These are phyloP conservation scores for Ctenopoma kingsleyae DNA, from an alignment of 2,797 vertebrate genomes.

Conservation along the genomic window DNA sequence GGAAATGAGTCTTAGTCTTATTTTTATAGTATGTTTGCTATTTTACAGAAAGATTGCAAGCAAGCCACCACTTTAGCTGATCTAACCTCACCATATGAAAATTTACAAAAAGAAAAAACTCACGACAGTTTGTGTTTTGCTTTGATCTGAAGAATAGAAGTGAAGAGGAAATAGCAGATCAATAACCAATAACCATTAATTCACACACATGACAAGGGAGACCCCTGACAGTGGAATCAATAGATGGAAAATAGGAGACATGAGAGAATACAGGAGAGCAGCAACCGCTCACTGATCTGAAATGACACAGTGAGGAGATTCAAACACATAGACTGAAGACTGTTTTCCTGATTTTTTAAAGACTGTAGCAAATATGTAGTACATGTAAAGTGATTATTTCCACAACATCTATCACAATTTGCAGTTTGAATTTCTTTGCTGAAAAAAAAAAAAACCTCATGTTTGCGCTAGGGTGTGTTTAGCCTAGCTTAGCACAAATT, in stretches of 20 bases:
- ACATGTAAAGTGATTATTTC: not conserved
- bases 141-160: conserved; percentile 6
- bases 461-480: not conserved
- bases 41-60: not conserved
- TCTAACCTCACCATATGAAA: not conserved
- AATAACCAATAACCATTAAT: conserved; percentile 48
- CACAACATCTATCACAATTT: not conserved
- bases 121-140: conserved; percentile 6
- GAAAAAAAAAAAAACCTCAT: too few species aligned
- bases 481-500: not conserved
- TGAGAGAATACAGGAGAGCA: conserved; percentile 7
- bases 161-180: conserved; percentile 32
- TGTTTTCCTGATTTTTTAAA: not conserved
- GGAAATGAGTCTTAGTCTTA: too few species aligned
- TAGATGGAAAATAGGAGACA: conserved; percentile 27
- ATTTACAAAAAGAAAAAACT: not conserved
- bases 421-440: not conserved
- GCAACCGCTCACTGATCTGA: not conserved
- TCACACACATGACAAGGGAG: conserved; percentile 18
- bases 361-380: too few species aligned
- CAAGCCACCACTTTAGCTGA: not conserved
- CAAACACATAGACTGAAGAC: not conserved
- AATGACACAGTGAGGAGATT: conserved; percentile 9
- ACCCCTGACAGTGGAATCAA: conserved; percentile 30
- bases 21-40: not conserved